A percentile compares a stretch with the other conserved stretches of the same genome.
These are phyloP conservation scores for Eptatretus burgeri DNA, from an alignment of 2,113 vertebrate species.

Conservation along the genomic window DNA sequence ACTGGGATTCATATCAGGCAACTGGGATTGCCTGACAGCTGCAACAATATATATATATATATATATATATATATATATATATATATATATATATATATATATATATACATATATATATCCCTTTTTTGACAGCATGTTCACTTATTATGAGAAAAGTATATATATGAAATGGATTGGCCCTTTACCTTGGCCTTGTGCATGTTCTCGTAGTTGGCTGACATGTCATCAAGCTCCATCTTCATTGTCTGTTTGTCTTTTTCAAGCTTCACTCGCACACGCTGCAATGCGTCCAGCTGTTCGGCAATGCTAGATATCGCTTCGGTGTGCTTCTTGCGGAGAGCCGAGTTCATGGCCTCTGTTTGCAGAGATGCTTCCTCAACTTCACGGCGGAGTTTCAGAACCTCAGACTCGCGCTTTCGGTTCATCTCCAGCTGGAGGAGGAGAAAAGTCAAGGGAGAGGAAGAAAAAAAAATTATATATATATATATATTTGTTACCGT, in stretches of 20 bases:
- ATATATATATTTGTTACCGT: too few species aligned
- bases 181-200: slow-evolving; percentile 19
- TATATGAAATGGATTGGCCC: background rate
- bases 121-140: background rate
- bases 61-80: too few species aligned
- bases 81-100: background rate
- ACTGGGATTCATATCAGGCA: too few species aligned
- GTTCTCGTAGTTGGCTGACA: slow-evolving; percentile 15
- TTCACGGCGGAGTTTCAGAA: slow-evolving; percentile 20
- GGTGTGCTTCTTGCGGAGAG: slow-evolving; percentile 16
- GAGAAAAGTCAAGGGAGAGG: too few species aligned
- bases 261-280: slow-evolving; percentile 19
- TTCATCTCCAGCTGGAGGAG: slow-evolving; percentile 20
- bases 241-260: slow-evolving; percentile 23
- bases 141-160: background rate
- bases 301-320: slow-evolving; percentile 17
- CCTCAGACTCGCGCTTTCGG: slow-evolving; percentile 17
- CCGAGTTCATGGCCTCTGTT: slow-evolving; percentile 15
- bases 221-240: slow-evolving; percentile 20
- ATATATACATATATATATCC: background rate
- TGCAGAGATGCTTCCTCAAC: slow-evolving; percentile 21
- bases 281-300: slow-evolving; percentile 22
- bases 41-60: too few species aligned
- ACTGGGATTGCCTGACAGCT: too few species aligned
- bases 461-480: too few species aligned